Base-by-base conservation (phyloP, 2,113 vertebrate species). In the Proteles cristata region DNA sequence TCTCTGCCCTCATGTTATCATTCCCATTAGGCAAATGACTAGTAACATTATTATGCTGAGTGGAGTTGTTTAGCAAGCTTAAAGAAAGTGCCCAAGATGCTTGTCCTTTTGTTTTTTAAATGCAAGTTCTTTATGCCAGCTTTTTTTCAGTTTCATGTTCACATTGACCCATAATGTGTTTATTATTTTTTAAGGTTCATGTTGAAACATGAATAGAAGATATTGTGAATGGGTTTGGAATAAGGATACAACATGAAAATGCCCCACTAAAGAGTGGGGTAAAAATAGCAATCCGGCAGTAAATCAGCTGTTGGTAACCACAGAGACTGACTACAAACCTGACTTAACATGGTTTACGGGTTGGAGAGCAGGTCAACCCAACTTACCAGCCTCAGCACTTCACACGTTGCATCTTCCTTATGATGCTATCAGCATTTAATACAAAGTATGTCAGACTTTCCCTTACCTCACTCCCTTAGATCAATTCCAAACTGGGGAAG, bases 21-120 rank as follows among this genome's bases (percentile, higher is more conserved):
- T 89, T 84, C 5, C 79, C 28, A 26, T 82, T 58, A 95, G 88
- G 71, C 77, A 88, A 39, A 48, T 66, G 89, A n/a, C n/a, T 43
- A 15, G 39, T 28, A 68, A 66, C 14, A 7, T 3, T 25, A 15
- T 10, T 8, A 11, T 81, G 19, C 26, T 25, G 77, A 26, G 43
- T 7, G 17, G 5, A 2, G 25, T 6, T 68, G 7, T 81, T 76
- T 76, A 33, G 53, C 45, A 17, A 8, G 43, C 48, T 90, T 71
- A 4, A 53, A 9, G 76, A 84, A 81, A 65, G 43, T 87, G 45
- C 43, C 26, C 11, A 26, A 76, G n/a, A 58, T n/a, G 43, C 43
- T 25, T 1, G 68, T 69, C 12, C 8, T 2, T 39, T 43, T 39
- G 63, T 43, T 15, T 43, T 58, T 35, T 7, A 10, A 11, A 23